Evolutionary conservation across 2,113 vertebrate species (phyloP).

Genomic region (Oncorhynchus masou): DNA sequence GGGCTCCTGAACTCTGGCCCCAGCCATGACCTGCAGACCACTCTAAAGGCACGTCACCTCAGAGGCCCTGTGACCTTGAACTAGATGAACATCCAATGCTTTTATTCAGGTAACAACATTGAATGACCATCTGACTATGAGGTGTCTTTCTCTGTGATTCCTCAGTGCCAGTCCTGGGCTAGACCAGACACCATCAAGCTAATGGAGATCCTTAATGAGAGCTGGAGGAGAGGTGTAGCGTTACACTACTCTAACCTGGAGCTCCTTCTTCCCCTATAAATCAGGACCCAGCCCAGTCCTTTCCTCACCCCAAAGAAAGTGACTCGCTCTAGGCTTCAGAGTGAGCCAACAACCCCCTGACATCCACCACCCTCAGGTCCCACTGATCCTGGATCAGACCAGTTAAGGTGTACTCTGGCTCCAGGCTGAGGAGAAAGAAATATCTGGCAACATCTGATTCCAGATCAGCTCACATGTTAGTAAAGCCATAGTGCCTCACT

Average conservation of each 20-base stretch:
- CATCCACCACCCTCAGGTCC: neutral
- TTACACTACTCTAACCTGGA: slow-evolving; percentile 87
- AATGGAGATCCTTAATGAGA: slow-evolving; percentile 78
- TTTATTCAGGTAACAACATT: neutral
- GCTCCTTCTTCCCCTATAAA: slow-evolving; percentile 77
- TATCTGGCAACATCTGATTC: too few relatives aligned
- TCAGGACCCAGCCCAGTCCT: slow-evolving; percentile 42
- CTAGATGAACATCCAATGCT: too few relatives aligned
- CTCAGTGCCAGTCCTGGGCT: slow-evolving; percentile 69
- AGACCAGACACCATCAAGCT: slow-evolving; percentile 64
- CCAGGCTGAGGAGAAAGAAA: slow-evolving; percentile 67
- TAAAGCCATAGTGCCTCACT: neutral
- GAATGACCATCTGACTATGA: neutral
- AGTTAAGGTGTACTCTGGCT: slow-evolving; percentile 49
- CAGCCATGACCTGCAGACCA: slow-evolving; percentile 67
- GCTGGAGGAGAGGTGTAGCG: slow-evolving; percentile 79
- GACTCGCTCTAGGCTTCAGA: neutral
- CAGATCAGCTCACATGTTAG: neutral
- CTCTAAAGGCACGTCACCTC: slow-evolving; percentile 72
- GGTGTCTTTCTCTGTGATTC: neutral
- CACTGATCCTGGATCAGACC: slow-evolving; percentile 32
- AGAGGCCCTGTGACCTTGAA: neutral
- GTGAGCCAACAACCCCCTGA: slow-evolving; percentile 14
- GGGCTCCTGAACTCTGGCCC: slow-evolving; percentile 75
- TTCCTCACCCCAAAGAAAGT: slow-evolving; percentile 2